Conservation (phyloP, 2,113 vertebrate genomes). For the Apistogramma diplotaenia region DNA sequence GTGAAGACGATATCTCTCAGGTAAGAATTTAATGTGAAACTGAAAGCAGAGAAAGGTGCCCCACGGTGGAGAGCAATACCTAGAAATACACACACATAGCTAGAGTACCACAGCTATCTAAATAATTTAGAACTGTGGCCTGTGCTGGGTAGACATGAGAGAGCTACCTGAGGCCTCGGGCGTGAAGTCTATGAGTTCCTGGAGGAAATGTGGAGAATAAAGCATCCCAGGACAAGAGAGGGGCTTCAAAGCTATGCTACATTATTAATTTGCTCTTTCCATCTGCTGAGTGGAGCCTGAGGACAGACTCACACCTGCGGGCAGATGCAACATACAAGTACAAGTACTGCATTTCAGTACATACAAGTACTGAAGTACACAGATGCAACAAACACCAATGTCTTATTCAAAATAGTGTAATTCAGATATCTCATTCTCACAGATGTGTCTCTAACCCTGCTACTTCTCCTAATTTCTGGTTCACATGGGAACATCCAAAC, state of each 20-base stretch:
- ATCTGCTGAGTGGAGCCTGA: constrained; percentile 49
- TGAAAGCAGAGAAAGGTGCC: not conserved
- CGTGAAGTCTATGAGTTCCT: constrained; percentile 46
- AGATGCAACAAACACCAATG: not conserved
- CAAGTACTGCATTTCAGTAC: no score
- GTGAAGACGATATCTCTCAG: not conserved
- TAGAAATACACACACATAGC: not conserved
- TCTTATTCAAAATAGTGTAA: not conserved
- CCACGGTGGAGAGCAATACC: not conserved
- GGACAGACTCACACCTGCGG: constrained; percentile 46
- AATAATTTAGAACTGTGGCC: constrained; percentile 42
- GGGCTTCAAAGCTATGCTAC: constrained; percentile 55
- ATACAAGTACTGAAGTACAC: not conserved
- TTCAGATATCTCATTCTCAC: not conserved
- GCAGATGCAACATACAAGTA: constrained; percentile 16
- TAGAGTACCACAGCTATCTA: not conserved
- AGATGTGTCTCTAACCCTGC: not conserved
- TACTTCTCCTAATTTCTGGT: not conserved
- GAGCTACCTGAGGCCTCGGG: constrained; percentile 47
- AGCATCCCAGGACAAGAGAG: constrained; percentile 34
- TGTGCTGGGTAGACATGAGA: constrained; percentile 23
- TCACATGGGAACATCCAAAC: not conserved
- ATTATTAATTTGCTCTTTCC: constrained; percentile 62
- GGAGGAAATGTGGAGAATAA: constrained; percentile 45
- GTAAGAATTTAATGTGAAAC: not conserved